Evolutionary conservation across 2,888 invertebrate genomes (phyloP), one percentile per base, ranked within the genome.

Genomic region (Gymnocheta viridis): DNA sequence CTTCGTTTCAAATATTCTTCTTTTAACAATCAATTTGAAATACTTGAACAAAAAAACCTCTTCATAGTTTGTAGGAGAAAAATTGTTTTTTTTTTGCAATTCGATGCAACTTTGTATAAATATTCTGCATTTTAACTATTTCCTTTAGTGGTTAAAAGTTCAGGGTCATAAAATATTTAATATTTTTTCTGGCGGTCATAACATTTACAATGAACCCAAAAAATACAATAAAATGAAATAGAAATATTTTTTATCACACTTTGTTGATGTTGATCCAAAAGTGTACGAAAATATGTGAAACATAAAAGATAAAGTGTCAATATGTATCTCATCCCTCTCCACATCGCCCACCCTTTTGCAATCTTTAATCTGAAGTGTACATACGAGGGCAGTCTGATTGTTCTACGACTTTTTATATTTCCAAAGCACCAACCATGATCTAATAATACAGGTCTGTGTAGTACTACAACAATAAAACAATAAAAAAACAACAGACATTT

Each of bases 111-210:
- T n/a, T n/a, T n/a, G n/a, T n/a, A n/a, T n/a, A n/a, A n/a, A 44
- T 32, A 29, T 29, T 19, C 19, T 32, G 3, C 14, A 32, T 73
- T 73, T 35, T 24, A 17, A 6, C 12, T 2, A 17, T 60, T 58
- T 67, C 24, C 51, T 51, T 29, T 54, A 32, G 24, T 17, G 32
- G 32, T 70, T 78, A 44, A 64, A 79, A 72, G 79, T 69, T 78
- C 78, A 78, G 60, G 62, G 72, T 47, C 56, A 72, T 51, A 41
- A 49, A 51, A 67, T 27, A 12, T 44, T 27, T 41, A 29, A 10
- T 35, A 4, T 14, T 22, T 66, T 58, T 38, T 78, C 24, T 49
- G 38, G 49, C 38, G 49, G 60, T 78, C 60, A 58, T 47, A 79
- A 44, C n/a, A 49, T 79, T 19, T 79, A 38, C 12, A 64, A 54